Evolutionary conservation across 2,888 invertebrate genomes (phyloP), one percentile per base, ranked within the genome.

Genomic region (Incurvaria masculella): DNA sequence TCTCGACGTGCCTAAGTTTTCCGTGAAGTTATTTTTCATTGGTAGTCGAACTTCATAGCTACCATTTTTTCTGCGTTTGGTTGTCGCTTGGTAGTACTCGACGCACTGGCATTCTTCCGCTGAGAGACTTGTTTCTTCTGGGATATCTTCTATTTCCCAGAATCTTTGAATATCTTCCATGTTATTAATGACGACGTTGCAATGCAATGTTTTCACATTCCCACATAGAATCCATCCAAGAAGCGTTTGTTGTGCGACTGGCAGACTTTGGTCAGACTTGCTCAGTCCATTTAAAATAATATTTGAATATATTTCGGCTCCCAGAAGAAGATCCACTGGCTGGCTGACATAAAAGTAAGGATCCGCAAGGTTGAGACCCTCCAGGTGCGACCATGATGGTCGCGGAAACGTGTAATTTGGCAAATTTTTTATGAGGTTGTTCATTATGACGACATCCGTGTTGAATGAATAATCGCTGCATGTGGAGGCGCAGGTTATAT

Each of bases 191-290:
- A 45, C 45, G 1, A 51, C 43, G 23, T 51, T 51, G 21, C 51
- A 51, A 4, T 51, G 44, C 14, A 45, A 42, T 11, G 49, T 44
- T 21, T 42, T 45, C 1, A 43, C 42, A n/a, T 47, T 47, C 2
- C 55, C 54, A n/a, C n/a, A n/a, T n/a, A n/a, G n/a, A n/a, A n/a
- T n/a, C n/a, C n/a, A n/a, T n/a, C n/a, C n/a, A n/a, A 55, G 46
- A 11, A 46, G 50, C 17, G 56, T 55, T 49, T 57, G 55, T 43
- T 57, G 55, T 5, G 54, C 54, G 2, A 51, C 50, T 4, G 54
- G 54, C 23, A 23, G 10, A 23, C 10, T 38, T 49, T 43, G 4
- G 46, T 33, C 6, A 21, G 26, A 4, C 33, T n/a, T 53, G 10
- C 48, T 50, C 21, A 51, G 47, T 10, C 53, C 53, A 17, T 21